Conservation (phyloP, 2,113 vertebrate species). For the Alces alces region DNA sequence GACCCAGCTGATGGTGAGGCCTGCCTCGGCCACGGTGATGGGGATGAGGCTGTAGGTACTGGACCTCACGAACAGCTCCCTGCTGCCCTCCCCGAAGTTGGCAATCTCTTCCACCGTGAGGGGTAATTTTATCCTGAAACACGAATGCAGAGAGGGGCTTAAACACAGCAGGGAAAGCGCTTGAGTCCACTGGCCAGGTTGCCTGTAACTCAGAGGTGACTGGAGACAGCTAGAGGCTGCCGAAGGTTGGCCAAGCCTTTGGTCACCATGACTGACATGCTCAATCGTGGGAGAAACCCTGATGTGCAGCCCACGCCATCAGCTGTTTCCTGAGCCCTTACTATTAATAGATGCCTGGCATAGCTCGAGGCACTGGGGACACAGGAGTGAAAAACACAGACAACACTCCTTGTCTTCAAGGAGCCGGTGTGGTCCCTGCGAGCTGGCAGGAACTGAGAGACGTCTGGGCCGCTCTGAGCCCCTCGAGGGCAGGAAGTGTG, state of each 20-base stretch:
- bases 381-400: neutral
- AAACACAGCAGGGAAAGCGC: neutral
- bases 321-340: neutral
- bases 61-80: slow-evolving; percentile 94
- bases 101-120: slow-evolving; percentile 88
- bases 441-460: accelerated
- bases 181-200: neutral
- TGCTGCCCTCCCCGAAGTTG: slow-evolving; percentile 84
- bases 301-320: accelerated
- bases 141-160: neutral
- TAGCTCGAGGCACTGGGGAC: neutral
- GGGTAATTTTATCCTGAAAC: slow-evolving; percentile 82
- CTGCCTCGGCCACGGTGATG: slow-evolving; percentile 81
- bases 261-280: neutral
- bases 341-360: neutral
- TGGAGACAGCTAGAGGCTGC: neutral
- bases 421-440: neutral
- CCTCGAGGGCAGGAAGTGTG: accelerated
- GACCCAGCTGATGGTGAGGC: slow-evolving; percentile 91
- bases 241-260: neutral
- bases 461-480: accelerated
- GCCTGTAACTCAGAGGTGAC: neutral
- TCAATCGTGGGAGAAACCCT: neutral
- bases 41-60: slow-evolving; percentile 92
- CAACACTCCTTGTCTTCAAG: accelerated